Conservation (phyloP, 2,888 invertebrate species). For the Adelognathus sp. region DNA sequence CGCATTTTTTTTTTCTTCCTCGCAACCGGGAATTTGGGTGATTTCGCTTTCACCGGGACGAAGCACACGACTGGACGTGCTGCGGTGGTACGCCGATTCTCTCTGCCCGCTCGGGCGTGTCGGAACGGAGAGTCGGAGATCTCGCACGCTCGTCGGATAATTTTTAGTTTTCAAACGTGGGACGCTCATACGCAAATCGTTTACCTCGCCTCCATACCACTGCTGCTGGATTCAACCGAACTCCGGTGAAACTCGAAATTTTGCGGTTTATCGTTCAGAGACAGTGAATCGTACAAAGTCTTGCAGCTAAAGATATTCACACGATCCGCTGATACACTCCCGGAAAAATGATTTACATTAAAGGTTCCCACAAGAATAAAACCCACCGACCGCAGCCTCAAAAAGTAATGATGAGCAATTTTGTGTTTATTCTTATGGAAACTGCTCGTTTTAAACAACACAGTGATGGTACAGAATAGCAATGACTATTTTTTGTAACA, state of each 20-base stretch:
- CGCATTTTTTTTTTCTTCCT: conserved; percentile 29
- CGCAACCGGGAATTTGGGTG: conserved; percentile 31
- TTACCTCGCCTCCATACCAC: not conserved
- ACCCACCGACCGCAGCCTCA: no score
- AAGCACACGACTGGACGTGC: not conserved
- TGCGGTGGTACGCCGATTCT: no score
- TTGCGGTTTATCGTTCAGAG: not conserved
- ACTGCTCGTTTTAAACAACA: no score
- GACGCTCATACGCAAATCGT: conserved; percentile 14
- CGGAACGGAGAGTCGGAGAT: conserved; percentile 30
- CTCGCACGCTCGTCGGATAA: conserved; percentile 36
- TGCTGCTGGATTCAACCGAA: not conserved
- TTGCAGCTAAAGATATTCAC: not conserved
- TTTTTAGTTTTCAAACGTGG: conserved; percentile 33
- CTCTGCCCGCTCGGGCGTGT: conserved; percentile 39
- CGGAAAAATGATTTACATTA: no score
- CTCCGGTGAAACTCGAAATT: conserved; percentile 13
- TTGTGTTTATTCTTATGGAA: no score
- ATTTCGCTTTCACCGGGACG: conserved; percentile 55
- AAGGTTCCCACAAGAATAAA: no score
- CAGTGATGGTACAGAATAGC: no score
- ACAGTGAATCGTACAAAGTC: not conserved
- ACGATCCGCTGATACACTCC: not conserved
- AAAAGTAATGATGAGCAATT: no score
- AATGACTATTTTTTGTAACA: no score